Evolutionary conservation across 2,113 vertebrate species (phyloP).

Genomic region (Zosterops japonicus): DNA sequence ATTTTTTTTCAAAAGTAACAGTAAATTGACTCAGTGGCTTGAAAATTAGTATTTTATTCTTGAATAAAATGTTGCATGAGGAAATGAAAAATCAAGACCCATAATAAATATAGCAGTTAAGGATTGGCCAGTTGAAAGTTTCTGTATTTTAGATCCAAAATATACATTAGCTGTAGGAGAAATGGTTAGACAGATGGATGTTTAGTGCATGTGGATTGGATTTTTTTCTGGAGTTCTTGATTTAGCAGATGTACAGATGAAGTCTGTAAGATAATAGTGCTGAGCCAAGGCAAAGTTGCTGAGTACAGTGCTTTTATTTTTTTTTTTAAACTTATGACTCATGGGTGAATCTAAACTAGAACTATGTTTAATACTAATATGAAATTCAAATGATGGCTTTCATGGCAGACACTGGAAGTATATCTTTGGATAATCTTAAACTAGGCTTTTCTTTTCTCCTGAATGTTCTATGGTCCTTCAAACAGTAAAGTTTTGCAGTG

Average conservation of each 20-base stretch:
- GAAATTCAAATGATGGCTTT: conserved; percentile 10
- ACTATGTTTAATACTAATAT: conserved; percentile 4
- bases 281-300: conserved; percentile 59
- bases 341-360: conserved; percentile 24
- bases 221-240: conserved; percentile 44
- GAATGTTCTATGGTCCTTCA: not conserved
- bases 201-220: not conserved
- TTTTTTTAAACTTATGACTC: conserved; percentile 23
- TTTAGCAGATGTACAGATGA: conserved; percentile 46
- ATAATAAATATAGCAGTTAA: not conserved
- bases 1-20: not conserved
- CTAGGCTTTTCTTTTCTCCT: not conserved
- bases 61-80: not conserved
- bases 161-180: not conserved
- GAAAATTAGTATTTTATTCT: not conserved
- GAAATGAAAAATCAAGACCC: not conserved
- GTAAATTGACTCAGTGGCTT: not conserved
- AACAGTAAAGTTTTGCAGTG: not conserved
- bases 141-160: not conserved
- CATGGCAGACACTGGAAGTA: not conserved
- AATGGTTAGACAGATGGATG: not conserved
- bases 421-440: not conserved
- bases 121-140: not conserved
- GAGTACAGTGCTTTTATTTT: conserved; percentile 5
- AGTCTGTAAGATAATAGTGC: conserved; percentile 27